Conservation (phyloP, 2,888 invertebrate species). For the Tipula unca region DNA sequence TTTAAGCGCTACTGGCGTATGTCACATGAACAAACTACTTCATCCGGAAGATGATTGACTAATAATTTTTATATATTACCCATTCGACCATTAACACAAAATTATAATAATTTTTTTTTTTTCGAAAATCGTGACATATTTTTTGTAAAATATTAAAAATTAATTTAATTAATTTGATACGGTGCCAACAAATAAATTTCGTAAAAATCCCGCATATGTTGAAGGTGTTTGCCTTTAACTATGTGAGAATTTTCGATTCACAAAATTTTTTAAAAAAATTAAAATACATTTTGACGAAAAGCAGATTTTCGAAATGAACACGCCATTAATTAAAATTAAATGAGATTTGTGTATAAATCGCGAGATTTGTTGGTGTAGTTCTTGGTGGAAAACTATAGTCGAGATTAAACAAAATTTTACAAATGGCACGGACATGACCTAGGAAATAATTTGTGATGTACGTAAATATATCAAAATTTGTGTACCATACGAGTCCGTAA, state of each 20-base stretch:
- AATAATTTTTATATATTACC: background rate
- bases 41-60: background rate
- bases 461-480: background rate
- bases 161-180: background rate
- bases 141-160: background rate
- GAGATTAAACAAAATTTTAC: background rate
- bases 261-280: background rate
- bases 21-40: too few relatives aligned
- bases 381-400: background rate
- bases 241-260: background rate
- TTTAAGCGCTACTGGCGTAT: too few relatives aligned
- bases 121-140: background rate
- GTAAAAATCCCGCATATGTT: background rate
- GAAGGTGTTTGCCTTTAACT: background rate
- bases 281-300: background rate
- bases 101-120: too few relatives aligned
- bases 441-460: background rate
- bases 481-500: background rate
- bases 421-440: background rate
- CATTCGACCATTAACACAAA: background rate
- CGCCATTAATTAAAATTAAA: background rate
- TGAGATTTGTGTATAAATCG: background rate
- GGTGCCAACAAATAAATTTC: background rate
- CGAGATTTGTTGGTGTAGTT: too few relatives aligned
- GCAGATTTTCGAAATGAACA: background rate